Base-by-base conservation (phyloP, 2,113 vertebrate genomes). In the Engystomops pustulosus region DNA sequence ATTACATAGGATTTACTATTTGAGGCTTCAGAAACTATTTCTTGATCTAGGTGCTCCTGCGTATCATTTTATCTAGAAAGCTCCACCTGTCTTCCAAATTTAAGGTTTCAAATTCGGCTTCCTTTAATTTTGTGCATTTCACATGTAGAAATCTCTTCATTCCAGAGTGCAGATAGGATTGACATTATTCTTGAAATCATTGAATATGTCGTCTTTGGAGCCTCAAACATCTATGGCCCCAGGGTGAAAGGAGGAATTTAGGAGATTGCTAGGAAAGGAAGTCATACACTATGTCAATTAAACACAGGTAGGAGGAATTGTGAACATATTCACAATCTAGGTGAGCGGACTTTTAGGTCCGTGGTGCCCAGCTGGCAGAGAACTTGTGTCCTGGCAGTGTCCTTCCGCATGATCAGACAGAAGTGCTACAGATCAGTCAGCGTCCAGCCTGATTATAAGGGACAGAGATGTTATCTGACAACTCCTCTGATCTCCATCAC, bases 241-340 rank as follows among this genome's bases (percentile, higher is more conserved):
- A 32, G 18, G 67, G 34, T 32, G n/a, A 69, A 38, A 36, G 14
- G 65, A 68, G 32, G 32, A 18, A 38, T 38, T 36, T 34, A n/a
- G 32, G 30, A 68, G 65, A 68, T 36, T 68, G 15, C 65, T 68
- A 36, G 65, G 18, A 68, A 20, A 36, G 65, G 65, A 68, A 20
- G 36, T 36, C 30, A 36, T 27, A 38, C 18, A 11, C 4, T 11
- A 3, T 69, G 20, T 38, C 34, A 69, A 41, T 69, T n/a, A 69
- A 38, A 69, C 8, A n/a, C n/a, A n/a, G n/a, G n/a, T n/a, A n/a
- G n/a, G n/a, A n/a, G n/a, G n/a, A n/a, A n/a, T n/a, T n/a, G n/a
- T n/a, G n/a, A n/a, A n/a, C n/a, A n/a, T n/a, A n/a, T n/a, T n/a
- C n/a, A n/a, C n/a, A n/a, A n/a, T n/a, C n/a, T n/a, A n/a, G n/a